Conservation (phyloP, 1,140 invertebrate species). For the Orchestia grillus region DNA sequence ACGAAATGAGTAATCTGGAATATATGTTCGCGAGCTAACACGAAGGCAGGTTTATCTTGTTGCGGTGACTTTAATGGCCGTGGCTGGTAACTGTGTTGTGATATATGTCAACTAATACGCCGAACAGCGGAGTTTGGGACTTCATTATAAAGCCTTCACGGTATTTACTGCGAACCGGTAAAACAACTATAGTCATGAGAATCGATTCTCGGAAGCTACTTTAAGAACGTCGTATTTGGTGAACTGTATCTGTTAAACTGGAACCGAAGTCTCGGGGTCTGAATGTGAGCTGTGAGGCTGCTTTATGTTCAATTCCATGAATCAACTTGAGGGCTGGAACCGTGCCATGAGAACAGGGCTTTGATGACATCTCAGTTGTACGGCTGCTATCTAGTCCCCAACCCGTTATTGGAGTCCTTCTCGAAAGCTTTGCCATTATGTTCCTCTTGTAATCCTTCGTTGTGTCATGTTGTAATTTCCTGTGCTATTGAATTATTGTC, state of each 20-base stretch:
- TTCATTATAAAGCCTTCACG: not conserved
- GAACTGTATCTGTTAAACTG: constrained; percentile 8
- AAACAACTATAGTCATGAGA: not conserved
- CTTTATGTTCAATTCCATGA: not conserved
- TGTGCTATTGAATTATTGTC: not conserved
- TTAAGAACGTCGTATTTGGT: not conserved
- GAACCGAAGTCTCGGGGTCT: not conserved
- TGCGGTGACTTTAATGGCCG: too few species aligned
- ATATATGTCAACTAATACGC: not conserved
- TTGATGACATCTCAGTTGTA: not conserved
- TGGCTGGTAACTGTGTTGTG: not conserved
- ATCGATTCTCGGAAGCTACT: not conserved
- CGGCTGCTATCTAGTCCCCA: not conserved
- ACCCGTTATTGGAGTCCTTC: not conserved
- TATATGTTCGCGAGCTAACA: too few species aligned
- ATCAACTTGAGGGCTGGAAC: not conserved
- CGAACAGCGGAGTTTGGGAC: not conserved
- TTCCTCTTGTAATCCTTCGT: not conserved
- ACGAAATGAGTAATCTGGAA: too few species aligned
- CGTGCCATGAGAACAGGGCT: not conserved
- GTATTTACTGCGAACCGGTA: not conserved
- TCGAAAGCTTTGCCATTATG: not conserved
- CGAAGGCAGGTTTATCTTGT: too few species aligned
- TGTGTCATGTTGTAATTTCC: constrained; percentile 8
- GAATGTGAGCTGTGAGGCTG: not conserved